These are phyloP conservation scores for Mormyrops attenuatus DNA, from an alignment of 2,797 vertebrate genomes.

Conservation along the genomic window DNA sequence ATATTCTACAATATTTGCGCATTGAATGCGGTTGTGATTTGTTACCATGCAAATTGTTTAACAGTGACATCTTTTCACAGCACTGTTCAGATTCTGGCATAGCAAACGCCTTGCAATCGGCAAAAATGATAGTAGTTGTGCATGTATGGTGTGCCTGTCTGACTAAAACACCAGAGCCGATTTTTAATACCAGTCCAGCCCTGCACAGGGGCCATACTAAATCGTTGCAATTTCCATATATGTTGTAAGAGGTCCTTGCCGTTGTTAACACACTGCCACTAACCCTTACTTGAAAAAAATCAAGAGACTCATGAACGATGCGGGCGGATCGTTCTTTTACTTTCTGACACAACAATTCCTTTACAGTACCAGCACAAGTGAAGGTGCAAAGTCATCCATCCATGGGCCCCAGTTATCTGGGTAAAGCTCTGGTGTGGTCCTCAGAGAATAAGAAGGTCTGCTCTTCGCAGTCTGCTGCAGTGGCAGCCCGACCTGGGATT, in stretches of 20 bases:
- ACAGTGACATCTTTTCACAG: background rate
- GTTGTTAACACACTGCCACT: background rate
- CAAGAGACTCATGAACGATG: background rate
- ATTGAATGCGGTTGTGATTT: too few relatives aligned
- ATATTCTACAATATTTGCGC: background rate
- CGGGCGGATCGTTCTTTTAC: background rate
- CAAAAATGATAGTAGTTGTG: background rate
- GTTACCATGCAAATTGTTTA: too few relatives aligned
- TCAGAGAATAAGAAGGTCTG: too few relatives aligned
- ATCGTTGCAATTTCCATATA: too few relatives aligned
- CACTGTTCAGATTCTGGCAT: background rate
- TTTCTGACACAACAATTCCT: background rate
- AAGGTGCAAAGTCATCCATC: background rate
- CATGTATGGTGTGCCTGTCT: background rate
- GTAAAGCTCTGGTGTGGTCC: background rate
- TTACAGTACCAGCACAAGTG: background rate
- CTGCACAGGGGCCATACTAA: too few relatives aligned
- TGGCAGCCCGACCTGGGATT: background rate
- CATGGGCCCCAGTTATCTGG: background rate
- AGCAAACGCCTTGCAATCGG: background rate
- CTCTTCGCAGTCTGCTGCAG: too few relatives aligned
- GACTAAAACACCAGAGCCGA: background rate
- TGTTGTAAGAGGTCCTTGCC: background rate
- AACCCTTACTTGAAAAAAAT: background rate
- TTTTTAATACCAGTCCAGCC: too few relatives aligned